These are phyloP conservation scores for Perognathus longimembris DNA, from an alignment of 2,113 vertebrate genomes.

Conservation along the genomic window DNA sequence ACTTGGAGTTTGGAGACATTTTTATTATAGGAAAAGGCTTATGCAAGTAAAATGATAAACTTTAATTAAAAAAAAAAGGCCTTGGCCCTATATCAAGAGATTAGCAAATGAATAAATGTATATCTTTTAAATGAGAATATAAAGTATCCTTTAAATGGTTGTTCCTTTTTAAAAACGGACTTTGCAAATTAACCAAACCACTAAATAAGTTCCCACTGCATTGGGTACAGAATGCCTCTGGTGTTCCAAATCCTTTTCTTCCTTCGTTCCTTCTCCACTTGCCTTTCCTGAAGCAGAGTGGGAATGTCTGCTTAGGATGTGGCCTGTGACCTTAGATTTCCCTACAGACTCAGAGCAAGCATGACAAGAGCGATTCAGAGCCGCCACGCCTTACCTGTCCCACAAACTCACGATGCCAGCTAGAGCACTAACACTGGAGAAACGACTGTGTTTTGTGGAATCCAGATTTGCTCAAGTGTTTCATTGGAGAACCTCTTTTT, in stretches of 20 bases:
- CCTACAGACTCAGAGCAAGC: neutral
- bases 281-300: neutral
- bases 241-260: neutral
- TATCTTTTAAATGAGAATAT: constrained; percentile 38
- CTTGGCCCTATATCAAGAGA: constrained; percentile 3
- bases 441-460: neutral
- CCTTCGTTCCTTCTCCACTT: neutral
- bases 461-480: neutral
- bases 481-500: neutral
- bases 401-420: neutral
- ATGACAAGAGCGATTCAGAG: neutral
- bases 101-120: constrained; percentile 4
- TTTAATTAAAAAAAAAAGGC: constrained; percentile 54
- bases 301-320: fast-evolving
- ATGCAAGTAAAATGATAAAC: constrained; percentile 46
- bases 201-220: neutral
- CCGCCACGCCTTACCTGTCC: neutral
- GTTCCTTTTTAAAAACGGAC: neutral
- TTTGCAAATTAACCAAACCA: constrained; percentile 21
- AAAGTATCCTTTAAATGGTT: constrained; percentile 4
- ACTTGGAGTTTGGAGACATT: constrained; percentile 15
- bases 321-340: neutral
- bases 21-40: constrained; percentile 14
- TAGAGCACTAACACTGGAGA: neutral
- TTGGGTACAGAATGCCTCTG: neutral